Base-by-base conservation (phyloP, 1,140 invertebrate genomes). In the Brachionus koreanus region DNA sequence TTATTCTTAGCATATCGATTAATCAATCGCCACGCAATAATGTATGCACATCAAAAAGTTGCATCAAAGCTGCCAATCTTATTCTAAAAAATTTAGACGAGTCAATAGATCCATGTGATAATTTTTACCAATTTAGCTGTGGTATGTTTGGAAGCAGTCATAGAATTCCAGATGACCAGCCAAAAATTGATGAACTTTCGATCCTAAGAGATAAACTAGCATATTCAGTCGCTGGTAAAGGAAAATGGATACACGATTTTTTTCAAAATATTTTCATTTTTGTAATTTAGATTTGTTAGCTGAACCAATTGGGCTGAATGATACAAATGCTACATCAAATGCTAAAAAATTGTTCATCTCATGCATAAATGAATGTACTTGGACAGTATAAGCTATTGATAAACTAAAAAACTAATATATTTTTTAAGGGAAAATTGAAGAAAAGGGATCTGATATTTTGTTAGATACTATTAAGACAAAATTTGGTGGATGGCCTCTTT, bases 51-150 rank as follows among this genome's bases (percentile, higher is more conserved):
- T 29, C 39, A 7, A 74, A 74, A 35, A 74, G 69, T 33, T 74
- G 69, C 33, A 74, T 74, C 23, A 74, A 74, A 46, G 37, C 69
- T n/a, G 76, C 76, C 9, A 79, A 42, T 43, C 23, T 57, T 4
- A 79, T 79, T 1, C 33, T 79, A 33, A 57, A 79, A 61, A 79
- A 79, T 79, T n/a, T 79, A 23, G 76, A 79, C 39, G 49, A 79
- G 25, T 16, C 46, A 12, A 13, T 79, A 5, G 52, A 79, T 25
- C 76, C 76, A 61, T 79, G 76, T 19, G 76, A 79, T 7, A 42
- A 79, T 79, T 79, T 79, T 65, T 79, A 79, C 25, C 33, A 79
- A 37, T 79, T 79, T 79, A 65, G 49, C 37, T 79, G 76, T 79
- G 76, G 76, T 7, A 37, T 65, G 35, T 79, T 79, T 61, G 49